Percentiles rank a stretch among this genome's conserved stretches.
Evolutionary conservation across 2,888 invertebrate genomes (phyloP).

Genomic region (Cheilosia scutellata): DNA sequence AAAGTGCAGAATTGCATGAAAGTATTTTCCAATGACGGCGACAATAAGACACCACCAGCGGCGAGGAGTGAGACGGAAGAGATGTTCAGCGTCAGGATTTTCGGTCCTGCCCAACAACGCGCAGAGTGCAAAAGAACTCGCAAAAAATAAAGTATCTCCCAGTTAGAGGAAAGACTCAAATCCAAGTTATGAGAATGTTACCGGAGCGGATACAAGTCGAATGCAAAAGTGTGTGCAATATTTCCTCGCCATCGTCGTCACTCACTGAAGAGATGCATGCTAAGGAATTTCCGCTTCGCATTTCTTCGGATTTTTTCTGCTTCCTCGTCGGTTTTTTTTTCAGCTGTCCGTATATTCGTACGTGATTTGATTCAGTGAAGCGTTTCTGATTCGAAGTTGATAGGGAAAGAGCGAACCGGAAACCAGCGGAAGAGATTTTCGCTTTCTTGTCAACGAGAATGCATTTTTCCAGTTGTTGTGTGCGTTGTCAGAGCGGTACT

Average conservation of each 20-base stretch:
- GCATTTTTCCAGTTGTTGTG: conserved; percentile 54
- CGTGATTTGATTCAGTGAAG: conserved; percentile 75
- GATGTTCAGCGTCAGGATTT: conserved; percentile 70
- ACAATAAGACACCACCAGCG: conserved; percentile 9
- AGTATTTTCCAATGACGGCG: conserved; percentile 68
- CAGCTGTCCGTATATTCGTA: conserved; percentile 40
- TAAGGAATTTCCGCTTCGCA: conserved; percentile 74
- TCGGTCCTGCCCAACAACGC: conserved; percentile 52
- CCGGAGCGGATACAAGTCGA: conserved; percentile 75
- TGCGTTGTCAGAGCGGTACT: background rate
- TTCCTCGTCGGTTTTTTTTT: background rate
- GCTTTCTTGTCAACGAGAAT: conserved; percentile 71
- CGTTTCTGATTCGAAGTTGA: conserved; percentile 71
- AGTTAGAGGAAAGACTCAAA: conserved; percentile 54
- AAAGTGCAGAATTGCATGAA: conserved; percentile 75
- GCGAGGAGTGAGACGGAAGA: background rate
- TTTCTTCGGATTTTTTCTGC: conserved; percentile 39
- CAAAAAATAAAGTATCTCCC: conserved; percentile 3
- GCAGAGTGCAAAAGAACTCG: conserved; percentile 1
- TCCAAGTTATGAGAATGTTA: conserved; percentile 74
- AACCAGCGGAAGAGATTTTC: conserved; percentile 70
- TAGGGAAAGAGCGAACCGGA: conserved; percentile 34
- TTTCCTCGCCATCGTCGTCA: conserved; percentile 67
- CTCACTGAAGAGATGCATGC: conserved; percentile 72
- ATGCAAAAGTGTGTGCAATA: conserved; percentile 75